Evolutionary conservation across 2,797 vertebrate species (phyloP), one percentile per base, ranked within the genome.

Genomic region (Chaunax sp.): DNA sequence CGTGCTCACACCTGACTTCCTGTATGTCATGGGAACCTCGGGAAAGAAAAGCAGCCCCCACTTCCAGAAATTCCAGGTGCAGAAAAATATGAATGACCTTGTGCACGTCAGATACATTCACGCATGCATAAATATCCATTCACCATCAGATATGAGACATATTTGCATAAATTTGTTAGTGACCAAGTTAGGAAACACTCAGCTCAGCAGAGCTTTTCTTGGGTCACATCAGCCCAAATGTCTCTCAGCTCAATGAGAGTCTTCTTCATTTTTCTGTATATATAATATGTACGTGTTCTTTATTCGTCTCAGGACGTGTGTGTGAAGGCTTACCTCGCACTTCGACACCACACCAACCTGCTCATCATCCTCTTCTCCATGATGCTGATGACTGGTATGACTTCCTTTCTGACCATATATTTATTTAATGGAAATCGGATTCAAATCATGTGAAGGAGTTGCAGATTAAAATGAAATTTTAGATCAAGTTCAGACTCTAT

Each of bases 311-410:
- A 99, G 98, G 95, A 97, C 0, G 92, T 98, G 44, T 99, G 98
- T 35, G 95, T 97, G 69, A 97, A 95, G 84, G 98, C 98, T 71
- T 99, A 99, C 69, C 93, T 98, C 18, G 96, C 97, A 38, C 96
- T 99, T 40, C 95, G 98, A 6, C 96, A 98, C 77, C 98, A 99
- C 93, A 98, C 97, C 72, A 97, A 98, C 91, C 93, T 99, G 40
- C 94, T 99, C 85, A 98, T 99, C 93, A 97, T 99, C 84, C 91
- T 99, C 26, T 99, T 99, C 93, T 99, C 97, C 85, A 99, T 99
- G 98, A 99, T 99, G 98, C 91, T 99, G 43, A 98, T 99, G 98
- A 95, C 94, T 0, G 91, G 91, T 92, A 85, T 0, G 28, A 19
- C 26, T 26, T 35, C 44, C 19, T n/a, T 51, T 25, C 93, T 93